These are phyloP conservation scores for Daphoenositta chrysoptera DNA, from an alignment of 2,113 vertebrate genomes.

Conservation along the genomic window DNA sequence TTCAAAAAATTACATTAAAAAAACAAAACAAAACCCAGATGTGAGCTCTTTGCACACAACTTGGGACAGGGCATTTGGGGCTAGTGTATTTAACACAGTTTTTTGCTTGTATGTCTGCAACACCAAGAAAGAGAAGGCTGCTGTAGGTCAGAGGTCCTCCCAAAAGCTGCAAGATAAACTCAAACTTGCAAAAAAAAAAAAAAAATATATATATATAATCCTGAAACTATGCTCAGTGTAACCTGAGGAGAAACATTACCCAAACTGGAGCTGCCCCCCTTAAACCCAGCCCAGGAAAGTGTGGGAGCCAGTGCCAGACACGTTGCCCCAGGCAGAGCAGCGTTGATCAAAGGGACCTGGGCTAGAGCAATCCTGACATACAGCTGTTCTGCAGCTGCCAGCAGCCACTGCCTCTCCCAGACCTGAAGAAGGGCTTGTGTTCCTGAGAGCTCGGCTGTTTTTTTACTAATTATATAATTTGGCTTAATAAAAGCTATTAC, in stretches of 20 bases:
- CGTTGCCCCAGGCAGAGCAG: not conserved
- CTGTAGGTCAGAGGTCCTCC: not conserved
- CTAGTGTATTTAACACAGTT: not conserved
- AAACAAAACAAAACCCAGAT: not conserved
- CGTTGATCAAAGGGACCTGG: not conserved
- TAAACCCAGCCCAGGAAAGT: not conserved
- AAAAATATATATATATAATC: not conserved
- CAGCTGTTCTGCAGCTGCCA: not conserved
- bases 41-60: not conserved
- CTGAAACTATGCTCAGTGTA: not conserved
- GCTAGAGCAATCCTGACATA: not conserved
- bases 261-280: not conserved
- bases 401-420: not conserved
- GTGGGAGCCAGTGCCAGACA: not conserved
- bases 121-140: accelerated
- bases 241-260: not conserved
- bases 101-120: not conserved
- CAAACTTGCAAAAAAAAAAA: not conserved
- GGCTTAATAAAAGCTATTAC: conserved; percentile 48
- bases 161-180: not conserved
- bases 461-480: conserved; percentile 45
- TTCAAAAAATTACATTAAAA: not conserved
- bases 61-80: not conserved
- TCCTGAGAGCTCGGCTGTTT: not conserved
- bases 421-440: not conserved